These are phyloP conservation scores for Agapostemon virescens DNA, from an alignment of 2,888 invertebrate species.

Conservation along the genomic window DNA sequence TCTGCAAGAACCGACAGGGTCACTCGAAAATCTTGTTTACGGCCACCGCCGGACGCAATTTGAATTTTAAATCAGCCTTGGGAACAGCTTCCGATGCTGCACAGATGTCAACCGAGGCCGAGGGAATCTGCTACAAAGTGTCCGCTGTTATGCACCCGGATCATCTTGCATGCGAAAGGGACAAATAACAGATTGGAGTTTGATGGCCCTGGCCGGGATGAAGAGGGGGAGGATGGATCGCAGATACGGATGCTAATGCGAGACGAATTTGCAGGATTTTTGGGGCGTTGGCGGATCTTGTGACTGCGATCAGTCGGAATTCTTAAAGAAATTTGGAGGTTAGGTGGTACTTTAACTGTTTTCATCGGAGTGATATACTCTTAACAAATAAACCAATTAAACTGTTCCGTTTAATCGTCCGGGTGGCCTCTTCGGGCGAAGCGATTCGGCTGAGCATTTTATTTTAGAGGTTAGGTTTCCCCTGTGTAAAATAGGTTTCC, in stretches of 20 bases:
- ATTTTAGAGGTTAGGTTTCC: too few species aligned
- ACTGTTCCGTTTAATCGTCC: too few species aligned
- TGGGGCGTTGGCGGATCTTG: not conserved
- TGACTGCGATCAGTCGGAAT: too few species aligned
- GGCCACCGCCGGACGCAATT: not conserved
- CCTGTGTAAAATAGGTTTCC: too few species aligned
- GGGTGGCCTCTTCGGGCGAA: too few species aligned
- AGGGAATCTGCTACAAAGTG: constrained; percentile 11
- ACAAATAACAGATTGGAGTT: constrained; percentile 8
- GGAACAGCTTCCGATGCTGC: not conserved
- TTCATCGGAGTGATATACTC: too few species aligned
- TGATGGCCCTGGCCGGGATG: too few species aligned
- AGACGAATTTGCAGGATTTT: not conserved
- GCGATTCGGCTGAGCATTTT: too few species aligned
- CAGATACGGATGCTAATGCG: not conserved
- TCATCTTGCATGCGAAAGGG: constrained; percentile 1
- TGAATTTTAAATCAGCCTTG: constrained; percentile 41
- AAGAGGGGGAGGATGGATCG: too few species aligned
- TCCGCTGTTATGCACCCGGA: not conserved
- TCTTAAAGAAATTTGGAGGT: too few species aligned
- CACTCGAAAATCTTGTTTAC: constrained; percentile 21
- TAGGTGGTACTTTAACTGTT: too few species aligned
- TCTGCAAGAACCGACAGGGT: constrained; percentile 81
- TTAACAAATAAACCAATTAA: too few species aligned
- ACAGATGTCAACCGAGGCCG: not conserved